Conservation (phyloP, 1,140 invertebrate species). For the Drosophila chauvacae region DNA sequence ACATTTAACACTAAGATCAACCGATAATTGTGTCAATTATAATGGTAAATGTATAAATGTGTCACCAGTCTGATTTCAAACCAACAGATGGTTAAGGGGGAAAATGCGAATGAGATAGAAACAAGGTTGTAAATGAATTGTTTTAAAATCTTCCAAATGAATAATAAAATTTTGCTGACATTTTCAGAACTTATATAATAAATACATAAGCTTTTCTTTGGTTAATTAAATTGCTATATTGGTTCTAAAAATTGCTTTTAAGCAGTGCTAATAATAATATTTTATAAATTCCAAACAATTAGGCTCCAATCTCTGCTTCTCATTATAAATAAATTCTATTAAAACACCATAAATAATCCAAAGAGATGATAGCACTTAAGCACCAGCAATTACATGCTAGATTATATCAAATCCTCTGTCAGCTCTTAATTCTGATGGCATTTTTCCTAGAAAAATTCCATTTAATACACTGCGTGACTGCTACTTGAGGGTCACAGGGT, state of each 20-base stretch:
- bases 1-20: too few species aligned
- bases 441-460: not conserved
- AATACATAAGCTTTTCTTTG: not conserved
- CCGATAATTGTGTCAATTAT: not conserved
- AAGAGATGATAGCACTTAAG: not conserved
- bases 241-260: not conserved
- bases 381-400: slow-evolving; percentile 27
- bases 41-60: not conserved
- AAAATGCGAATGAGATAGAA: not conserved
- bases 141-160: not conserved
- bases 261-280: too few species aligned
- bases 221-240: not conserved
- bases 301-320: not conserved
- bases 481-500: slow-evolving; percentile 1
- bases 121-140: too few species aligned
- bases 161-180: not conserved
- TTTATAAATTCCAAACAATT: not conserved
- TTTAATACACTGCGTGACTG: slow-evolving; percentile 17
- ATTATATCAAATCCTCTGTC: slow-evolving; percentile 16
- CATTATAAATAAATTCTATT: slow-evolving; percentile 4
- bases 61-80: not conserved
- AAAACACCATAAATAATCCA: not conserved
- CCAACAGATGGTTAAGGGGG: not conserved
- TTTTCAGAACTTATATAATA: too few species aligned
- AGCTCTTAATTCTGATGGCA: not conserved